These are phyloP conservation scores for Sitta carolinensis DNA, from an alignment of 2,797 vertebrate species.

Conservation along the genomic window DNA sequence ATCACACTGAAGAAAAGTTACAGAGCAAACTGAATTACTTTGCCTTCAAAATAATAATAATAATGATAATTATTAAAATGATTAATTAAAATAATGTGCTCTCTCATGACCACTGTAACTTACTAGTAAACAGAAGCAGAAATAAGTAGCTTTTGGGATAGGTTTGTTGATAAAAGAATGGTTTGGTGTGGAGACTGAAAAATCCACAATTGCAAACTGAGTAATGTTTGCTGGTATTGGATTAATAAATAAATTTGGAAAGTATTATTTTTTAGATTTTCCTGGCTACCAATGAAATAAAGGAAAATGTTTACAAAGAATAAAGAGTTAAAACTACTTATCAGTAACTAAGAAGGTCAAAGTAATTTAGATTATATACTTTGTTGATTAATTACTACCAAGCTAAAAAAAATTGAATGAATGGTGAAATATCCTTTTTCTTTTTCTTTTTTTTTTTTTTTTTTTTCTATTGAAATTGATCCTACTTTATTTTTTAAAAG, in stretches of 20 bases:
- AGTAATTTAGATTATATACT: neutral
- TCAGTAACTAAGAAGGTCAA: neutral
- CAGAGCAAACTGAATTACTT: neutral
- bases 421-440: neutral
- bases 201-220: neutral
- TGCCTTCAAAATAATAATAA: neutral
- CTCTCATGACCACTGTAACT: neutral
- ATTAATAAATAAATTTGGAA: neutral
- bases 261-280: neutral
- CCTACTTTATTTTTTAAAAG: neutral
- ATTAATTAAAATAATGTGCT: neutral
- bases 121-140: neutral
- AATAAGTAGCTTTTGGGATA: neutral
- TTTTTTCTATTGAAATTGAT: neutral
- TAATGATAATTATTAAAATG: neutral
- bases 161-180: neutral
- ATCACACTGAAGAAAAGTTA: neutral
- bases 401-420: neutral
- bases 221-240: neutral
- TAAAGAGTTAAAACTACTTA: neutral
- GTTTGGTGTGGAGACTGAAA: neutral
- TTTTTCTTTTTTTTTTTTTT: accelerated
- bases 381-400: neutral
- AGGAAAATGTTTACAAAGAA: neutral
- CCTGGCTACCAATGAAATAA: neutral